Evolutionary conservation across 2,797 vertebrate species (phyloP), one percentile per base, ranked within the genome.

Genomic region (Orientallactaga sibirica): DNA sequence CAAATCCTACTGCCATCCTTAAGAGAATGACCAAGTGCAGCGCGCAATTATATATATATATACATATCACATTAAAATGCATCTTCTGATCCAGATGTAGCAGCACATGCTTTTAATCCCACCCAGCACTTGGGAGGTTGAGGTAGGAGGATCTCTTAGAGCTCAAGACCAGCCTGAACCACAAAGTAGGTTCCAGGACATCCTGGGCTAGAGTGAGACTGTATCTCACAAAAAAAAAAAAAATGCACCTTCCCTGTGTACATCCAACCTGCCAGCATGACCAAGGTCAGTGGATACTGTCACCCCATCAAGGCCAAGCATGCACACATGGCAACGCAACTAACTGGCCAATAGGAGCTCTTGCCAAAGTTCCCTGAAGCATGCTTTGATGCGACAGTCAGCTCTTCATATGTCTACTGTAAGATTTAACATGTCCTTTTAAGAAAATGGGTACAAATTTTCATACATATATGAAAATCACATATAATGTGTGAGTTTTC

Each of bases 211-310:
- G 2, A 16, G 55, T 58, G 55, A 14, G 16, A 58, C 10, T 3
- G 11, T 58, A 58, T 16, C 55, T 58, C 55, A 15, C 33, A 37
- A 37, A 37, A 37, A 37, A 37, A 37, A 58, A 58, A 55, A 58
- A 88, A 55, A 66, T 0, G 0, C 3, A 22, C 0, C 15, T 48
- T 43, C 24, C 24, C 7, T 0, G 4, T 24, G 15, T 48, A 9
- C 20, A 68, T 14, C 58, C 76, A 62, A 0, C 9, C n/a, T 64
- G 20, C 6, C 58, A 16, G n/a, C 14, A 3, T 7, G 29, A 12
- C 16, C 75, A 70, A 84, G 8, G 67, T 73, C 89, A 68, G 2
- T 0, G 19, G 33, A 10, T 15, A 71, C 20, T 5, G 11, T 24
- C 12, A 25, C 4, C 15, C 61, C 55, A 7, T n/a, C 14, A 2